phyloP scores from a whole-genome alignment of 1,140 invertebrate species.

The Magallana angulata region DNA sequence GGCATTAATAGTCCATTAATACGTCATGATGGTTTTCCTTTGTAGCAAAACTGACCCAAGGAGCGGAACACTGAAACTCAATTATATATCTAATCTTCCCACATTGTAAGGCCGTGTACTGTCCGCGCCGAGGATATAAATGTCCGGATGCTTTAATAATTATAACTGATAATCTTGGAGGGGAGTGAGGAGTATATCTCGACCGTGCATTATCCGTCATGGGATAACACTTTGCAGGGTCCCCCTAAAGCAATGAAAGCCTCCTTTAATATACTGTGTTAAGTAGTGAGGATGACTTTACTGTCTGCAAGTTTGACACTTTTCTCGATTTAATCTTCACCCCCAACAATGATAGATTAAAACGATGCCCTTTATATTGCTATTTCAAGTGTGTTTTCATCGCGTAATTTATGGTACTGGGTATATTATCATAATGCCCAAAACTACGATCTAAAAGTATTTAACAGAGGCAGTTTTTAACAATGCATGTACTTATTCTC shows the following conservation, averaged over 20 bases:
- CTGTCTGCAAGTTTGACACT: background rate
- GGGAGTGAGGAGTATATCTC: background rate
- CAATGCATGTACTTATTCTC: too few species aligned
- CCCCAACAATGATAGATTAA: background rate
- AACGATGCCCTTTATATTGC: too few species aligned
- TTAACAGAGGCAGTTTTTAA: too few species aligned
- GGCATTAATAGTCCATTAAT: slow-evolving; percentile 36
- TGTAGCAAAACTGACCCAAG: background rate
- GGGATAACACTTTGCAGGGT: slow-evolving; percentile 14
- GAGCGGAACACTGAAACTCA: slow-evolving; percentile 14
- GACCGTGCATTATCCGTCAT: slow-evolving; percentile 3
- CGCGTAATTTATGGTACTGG: too few species aligned
- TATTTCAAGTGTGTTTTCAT: too few species aligned
- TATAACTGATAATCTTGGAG: slow-evolving; percentile 18
- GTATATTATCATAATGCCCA: too few species aligned
- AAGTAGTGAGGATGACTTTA: slow-evolving; percentile 2
- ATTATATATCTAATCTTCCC: slow-evolving; percentile 25
- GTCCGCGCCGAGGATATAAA: slow-evolving; percentile 4
- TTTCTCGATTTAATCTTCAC: background rate
- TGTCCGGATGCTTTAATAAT: slow-evolving; percentile 27
- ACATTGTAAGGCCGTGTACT: background rate
- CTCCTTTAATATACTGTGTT: background rate
- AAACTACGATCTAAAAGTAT: too few species aligned
- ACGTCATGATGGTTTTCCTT: slow-evolving; percentile 9
- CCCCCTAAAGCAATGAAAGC: slow-evolving; percentile 7